phyloP scores from a whole-genome alignment of 1,140 invertebrate genomes.

The Coenobita brevimanus region DNA sequence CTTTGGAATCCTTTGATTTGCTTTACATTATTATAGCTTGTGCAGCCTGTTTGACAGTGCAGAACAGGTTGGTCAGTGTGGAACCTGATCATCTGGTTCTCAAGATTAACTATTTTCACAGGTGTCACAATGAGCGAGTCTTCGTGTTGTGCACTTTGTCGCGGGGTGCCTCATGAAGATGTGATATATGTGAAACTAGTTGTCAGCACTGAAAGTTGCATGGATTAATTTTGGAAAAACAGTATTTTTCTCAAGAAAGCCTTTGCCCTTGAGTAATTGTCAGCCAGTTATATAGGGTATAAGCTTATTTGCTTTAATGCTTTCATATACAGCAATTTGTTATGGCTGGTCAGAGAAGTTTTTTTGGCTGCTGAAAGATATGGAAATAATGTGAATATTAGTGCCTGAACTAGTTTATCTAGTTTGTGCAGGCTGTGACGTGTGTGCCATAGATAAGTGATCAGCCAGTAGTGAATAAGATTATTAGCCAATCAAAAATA shows the following conservation, averaged over 20 bases:
- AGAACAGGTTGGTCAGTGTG: slow-evolving; percentile 35
- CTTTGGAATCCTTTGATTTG: slow-evolving; percentile 16
- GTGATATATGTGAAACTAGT: neutral
- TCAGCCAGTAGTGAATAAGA: slow-evolving; percentile 45
- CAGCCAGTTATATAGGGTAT: slow-evolving; percentile 1
- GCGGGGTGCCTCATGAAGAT: neutral
- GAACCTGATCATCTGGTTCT: slow-evolving; percentile 49
- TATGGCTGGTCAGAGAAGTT: slow-evolving; percentile 39
- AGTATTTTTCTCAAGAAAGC: slow-evolving; percentile 24
- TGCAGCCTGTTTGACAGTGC: neutral
- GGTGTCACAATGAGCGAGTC: neutral
- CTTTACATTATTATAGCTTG: slow-evolving; percentile 3
- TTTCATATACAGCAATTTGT: slow-evolving; percentile 44
- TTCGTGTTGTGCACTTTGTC: slow-evolving; percentile 16
- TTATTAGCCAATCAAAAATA: slow-evolving; percentile 56
- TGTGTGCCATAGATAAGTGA: slow-evolving; percentile 60
- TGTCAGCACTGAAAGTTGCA: neutral
- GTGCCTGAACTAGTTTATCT: slow-evolving; percentile 58
- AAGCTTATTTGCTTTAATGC: slow-evolving; percentile 61
- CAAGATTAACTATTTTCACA: slow-evolving; percentile 18
- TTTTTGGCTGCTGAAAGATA: slow-evolving; percentile 32
- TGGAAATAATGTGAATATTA: slow-evolving; percentile 38
- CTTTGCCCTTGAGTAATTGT: slow-evolving; percentile 35
- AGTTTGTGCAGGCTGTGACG: slow-evolving; percentile 62
- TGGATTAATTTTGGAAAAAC: neutral